A percentile compares a stretch with the other conserved stretches of the same genome.
Conservation (phyloP, 2,113 vertebrate genomes). For the Tychaedon coryphoeus region DNA sequence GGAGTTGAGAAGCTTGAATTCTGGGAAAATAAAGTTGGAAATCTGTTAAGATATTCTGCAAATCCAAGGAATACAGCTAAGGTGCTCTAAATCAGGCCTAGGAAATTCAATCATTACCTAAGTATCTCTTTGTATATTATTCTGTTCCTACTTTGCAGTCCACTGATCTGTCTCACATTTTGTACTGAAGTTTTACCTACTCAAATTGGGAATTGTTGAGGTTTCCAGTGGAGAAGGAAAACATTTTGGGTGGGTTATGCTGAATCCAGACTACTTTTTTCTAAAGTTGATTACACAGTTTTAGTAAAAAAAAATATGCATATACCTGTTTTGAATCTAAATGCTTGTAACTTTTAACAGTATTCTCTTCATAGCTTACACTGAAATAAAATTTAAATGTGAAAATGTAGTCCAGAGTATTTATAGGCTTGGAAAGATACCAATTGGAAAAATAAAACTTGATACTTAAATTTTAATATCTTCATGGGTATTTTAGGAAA, state of each 20-base stretch:
- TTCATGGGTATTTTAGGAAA: neutral
- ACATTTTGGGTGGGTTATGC: neutral
- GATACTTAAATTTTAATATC: neutral
- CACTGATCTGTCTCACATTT: neutral
- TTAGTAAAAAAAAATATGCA: neutral
- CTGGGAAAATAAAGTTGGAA: neutral
- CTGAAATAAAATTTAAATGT: neutral
- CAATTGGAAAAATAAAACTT: neutral
- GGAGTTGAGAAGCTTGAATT: neutral
- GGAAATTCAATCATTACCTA: neutral
- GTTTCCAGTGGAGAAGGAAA: neutral
- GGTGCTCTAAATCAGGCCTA: neutral
- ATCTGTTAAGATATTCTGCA: neutral
- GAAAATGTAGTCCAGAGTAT: neutral
- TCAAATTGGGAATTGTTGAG: neutral
- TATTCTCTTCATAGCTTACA: neutral
- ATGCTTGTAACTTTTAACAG: neutral
- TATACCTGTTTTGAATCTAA: neutral
- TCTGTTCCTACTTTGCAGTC: neutral
- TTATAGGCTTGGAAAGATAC: neutral
- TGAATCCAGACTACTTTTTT: neutral
- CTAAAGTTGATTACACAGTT: neutral
- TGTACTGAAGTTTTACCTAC: neutral
- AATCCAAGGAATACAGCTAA: neutral
- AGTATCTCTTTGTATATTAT: neutral